phyloP scores from a whole-genome alignment of 2,113 vertebrate genomes.

The Corvus hawaiiensis region DNA sequence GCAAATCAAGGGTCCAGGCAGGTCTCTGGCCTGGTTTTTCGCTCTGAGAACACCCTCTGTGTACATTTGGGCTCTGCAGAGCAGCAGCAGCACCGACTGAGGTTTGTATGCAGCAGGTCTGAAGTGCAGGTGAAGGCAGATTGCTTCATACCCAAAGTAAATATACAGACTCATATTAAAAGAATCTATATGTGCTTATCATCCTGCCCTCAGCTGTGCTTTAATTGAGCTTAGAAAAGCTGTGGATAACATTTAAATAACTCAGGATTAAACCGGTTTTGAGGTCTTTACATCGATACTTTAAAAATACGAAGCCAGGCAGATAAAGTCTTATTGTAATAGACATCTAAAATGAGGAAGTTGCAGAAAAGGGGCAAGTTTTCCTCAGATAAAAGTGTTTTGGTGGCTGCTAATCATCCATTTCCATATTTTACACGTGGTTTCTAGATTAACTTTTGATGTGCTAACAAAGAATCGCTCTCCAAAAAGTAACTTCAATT shows the following conservation, averaged over 20 bases:
- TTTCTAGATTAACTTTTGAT: background rate
- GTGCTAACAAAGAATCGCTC: background rate
- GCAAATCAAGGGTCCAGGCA: background rate
- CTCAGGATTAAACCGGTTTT: background rate
- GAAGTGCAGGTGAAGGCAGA: background rate
- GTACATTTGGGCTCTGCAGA: background rate
- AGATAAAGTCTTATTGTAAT: background rate
- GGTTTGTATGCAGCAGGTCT: background rate
- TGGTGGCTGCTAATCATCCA: background rate
- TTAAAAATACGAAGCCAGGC: background rate
- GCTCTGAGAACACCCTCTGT: background rate
- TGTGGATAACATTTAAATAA: background rate
- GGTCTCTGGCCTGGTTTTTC: background rate
- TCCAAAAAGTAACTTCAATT: background rate
- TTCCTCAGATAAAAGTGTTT: constrained; percentile 27
- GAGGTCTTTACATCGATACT: background rate
- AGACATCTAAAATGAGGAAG: constrained; percentile 52
- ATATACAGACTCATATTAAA: background rate
- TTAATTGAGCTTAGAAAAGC: background rate
- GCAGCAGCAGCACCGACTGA: background rate
- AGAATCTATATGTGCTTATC: background rate
- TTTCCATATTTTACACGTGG: background rate
- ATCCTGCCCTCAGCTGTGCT: background rate
- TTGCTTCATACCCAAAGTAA: background rate
- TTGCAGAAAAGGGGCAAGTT: background rate